phyloP scores from a whole-genome alignment of 2,888 invertebrate genomes.

The Euplagia quadripunctaria region DNA sequence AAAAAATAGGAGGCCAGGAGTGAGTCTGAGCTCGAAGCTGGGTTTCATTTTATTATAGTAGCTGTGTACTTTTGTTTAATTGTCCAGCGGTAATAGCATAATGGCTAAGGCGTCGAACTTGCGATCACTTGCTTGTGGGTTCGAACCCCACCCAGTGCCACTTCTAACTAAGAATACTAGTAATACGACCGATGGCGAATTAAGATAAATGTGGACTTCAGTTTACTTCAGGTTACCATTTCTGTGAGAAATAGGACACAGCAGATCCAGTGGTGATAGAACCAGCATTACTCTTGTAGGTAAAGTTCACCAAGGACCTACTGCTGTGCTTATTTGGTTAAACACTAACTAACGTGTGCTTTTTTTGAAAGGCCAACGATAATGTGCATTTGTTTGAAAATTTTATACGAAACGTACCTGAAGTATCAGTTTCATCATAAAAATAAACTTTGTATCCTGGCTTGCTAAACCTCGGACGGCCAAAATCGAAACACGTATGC shows the following conservation, averaged over 20 bases:
- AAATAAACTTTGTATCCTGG: not conserved
- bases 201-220: not conserved
- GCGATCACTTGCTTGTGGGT: too few species aligned
- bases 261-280: too few species aligned
- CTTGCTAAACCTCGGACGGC: constrained; percentile 7
- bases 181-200: not conserved
- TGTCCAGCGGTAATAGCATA: not conserved
- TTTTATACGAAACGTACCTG: not conserved
- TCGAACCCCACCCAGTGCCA: not conserved
- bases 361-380: too few species aligned
- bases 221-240: too few species aligned
- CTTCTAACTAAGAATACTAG: not conserved
- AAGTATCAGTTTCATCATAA: not conserved
- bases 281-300: too few species aligned
- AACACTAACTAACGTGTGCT: too few species aligned
- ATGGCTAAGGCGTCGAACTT: not conserved
- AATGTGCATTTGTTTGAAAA: too few species aligned
- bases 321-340: too few species aligned
- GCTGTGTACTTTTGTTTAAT: not conserved
- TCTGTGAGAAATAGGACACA: not conserved
- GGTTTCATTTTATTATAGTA: constrained; percentile 1
- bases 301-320: too few species aligned
- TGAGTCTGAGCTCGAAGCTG: constrained; percentile 15
- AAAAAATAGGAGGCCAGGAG: constrained; percentile 49
- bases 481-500: constrained; percentile 38